Evolutionary conservation across 2,797 vertebrate species (phyloP).

Genomic region (Acanthurus lineatus): DNA sequence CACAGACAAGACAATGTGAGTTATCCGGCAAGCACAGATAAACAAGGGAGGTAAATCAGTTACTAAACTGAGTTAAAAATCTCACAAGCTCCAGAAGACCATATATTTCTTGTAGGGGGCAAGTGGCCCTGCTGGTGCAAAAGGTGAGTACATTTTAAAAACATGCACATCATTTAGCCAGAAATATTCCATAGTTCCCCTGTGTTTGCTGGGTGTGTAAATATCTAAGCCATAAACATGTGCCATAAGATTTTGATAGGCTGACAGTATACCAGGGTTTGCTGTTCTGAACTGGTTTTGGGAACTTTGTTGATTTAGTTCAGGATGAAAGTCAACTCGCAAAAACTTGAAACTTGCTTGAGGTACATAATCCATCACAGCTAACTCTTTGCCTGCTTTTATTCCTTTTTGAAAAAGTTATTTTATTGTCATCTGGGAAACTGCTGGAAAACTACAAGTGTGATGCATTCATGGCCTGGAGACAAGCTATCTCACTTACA

Average conservation of each 20-base stretch:
- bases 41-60: neutral
- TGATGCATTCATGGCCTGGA: slow-evolving; percentile 37
- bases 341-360: slow-evolving; percentile 42
- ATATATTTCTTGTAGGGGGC: neutral
- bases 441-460: slow-evolving; percentile 15
- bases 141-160: neutral
- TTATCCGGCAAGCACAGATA: neutral
- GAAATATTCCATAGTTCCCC: neutral
- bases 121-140: neutral
- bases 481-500: slow-evolving; percentile 18
- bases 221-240: neutral
- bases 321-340: slow-evolving; percentile 26
- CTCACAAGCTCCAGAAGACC: neutral
- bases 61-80: neutral
- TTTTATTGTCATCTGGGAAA: slow-evolving; percentile 19
- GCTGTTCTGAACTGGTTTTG: slow-evolving; percentile 6
- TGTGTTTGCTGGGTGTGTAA: neutral
- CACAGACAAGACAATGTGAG: neutral
- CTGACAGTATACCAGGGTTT: slow-evolving; percentile 2
- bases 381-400: slow-evolving; percentile 12
- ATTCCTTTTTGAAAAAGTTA: slow-evolving; percentile 22
- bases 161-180: neutral
- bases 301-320: slow-evolving; percentile 33
- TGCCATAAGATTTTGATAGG: slow-evolving; percentile 6
- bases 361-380: slow-evolving; percentile 57